Conservation (phyloP, 2,113 vertebrate genomes). For the Catharus bicknelli region DNA sequence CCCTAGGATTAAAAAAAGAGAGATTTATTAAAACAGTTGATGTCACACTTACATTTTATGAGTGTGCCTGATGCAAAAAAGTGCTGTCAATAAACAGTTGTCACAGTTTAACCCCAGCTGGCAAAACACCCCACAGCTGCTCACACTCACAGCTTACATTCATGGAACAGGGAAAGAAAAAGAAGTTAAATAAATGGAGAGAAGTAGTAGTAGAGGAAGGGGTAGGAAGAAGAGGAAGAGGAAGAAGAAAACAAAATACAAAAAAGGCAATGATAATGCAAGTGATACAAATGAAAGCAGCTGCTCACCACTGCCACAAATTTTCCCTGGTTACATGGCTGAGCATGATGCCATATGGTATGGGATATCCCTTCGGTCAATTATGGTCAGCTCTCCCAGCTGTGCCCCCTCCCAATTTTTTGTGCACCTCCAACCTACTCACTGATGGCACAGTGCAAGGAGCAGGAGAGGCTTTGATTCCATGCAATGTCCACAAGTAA, state of each 20-base stretch:
- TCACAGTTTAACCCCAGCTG: background rate
- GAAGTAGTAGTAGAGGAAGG: background rate
- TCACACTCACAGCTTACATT: background rate
- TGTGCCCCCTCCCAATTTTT: background rate
- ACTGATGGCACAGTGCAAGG: background rate
- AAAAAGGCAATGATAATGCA: background rate
- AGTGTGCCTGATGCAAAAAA: background rate
- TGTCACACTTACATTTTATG: background rate
- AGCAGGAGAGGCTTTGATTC: background rate
- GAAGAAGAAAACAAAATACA: background rate
- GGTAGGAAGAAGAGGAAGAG: background rate
- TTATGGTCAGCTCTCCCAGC: background rate
- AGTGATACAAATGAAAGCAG: background rate
- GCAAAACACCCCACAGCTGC: background rate
- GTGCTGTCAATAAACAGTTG: background rate
- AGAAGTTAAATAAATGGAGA: background rate
- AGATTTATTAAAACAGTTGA: background rate
- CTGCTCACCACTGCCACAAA: background rate
- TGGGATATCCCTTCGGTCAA: background rate
- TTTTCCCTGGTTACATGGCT: background rate
- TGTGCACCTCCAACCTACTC: background rate
- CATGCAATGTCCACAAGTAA: background rate
- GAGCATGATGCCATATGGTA: background rate
- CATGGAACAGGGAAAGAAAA: rapidly evolving
- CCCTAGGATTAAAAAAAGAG: slow-evolving; percentile 77